phyloP scores from a whole-genome alignment of 2,888 invertebrate species.

The Antheraea yamamai region DNA sequence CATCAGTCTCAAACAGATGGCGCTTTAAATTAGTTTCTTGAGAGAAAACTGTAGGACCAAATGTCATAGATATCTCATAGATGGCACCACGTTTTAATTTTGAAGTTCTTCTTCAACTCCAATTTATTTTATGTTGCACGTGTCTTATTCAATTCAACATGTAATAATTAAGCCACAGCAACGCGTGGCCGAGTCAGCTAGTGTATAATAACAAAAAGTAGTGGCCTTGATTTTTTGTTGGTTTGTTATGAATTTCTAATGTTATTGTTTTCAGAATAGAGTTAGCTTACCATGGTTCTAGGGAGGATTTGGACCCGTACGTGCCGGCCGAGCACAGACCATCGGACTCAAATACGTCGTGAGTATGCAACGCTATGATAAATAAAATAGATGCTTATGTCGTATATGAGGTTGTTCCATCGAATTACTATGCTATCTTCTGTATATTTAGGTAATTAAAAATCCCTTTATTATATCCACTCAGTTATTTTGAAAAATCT shows the following conservation, averaged over 20 bases:
- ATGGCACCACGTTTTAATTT: too few species aligned
- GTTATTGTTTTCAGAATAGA: constrained; percentile 62
- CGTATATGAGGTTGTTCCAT: not conserved
- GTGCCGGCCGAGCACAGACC: constrained; percentile 70
- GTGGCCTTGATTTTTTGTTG: not conserved
- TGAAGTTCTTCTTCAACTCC: too few species aligned
- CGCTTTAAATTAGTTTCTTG: too few species aligned
- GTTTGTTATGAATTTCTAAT: not conserved
- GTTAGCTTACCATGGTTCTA: constrained; percentile 72
- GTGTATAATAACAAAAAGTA: too few species aligned
- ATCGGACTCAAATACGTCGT: constrained; percentile 72
- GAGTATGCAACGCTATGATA: constrained; percentile 40
- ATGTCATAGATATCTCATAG: too few species aligned
- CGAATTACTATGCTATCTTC: not conserved
- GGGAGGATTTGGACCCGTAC: constrained; percentile 75
- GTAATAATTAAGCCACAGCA: too few species aligned
- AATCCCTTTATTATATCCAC: not conserved
- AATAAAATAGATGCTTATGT: constrained; percentile 6
- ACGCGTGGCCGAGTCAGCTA: too few species aligned
- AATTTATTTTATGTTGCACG: too few species aligned
- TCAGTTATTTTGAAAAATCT: not conserved
- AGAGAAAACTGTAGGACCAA: too few species aligned
- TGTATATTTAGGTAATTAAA: not conserved
- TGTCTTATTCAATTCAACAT: too few species aligned
- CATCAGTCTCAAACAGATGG: too few species aligned